These are phyloP conservation scores for Podotricha telesiphe DNA, from an alignment of 2,888 invertebrate species.

Conservation along the genomic window DNA sequence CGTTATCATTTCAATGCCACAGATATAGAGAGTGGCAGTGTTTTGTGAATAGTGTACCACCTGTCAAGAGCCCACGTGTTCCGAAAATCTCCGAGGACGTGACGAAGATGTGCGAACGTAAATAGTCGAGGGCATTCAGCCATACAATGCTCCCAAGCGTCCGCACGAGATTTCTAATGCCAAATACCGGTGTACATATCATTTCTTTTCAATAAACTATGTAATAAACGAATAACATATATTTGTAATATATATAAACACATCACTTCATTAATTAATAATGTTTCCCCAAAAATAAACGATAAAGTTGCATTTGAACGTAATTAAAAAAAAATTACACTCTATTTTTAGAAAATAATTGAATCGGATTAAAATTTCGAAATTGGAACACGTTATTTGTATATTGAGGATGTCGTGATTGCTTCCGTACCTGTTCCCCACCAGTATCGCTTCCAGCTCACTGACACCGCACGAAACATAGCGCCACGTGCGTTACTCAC, in stretches of 20 bases:
- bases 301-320: neutral
- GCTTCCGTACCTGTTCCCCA: constrained; percentile 81
- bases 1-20: constrained; percentile 36
- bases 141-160: constrained; percentile 51
- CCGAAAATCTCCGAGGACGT: constrained; percentile 62
- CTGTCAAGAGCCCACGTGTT: constrained; percentile 71
- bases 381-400: constrained; percentile 54
- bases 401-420: constrained; percentile 71
- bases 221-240: neutral
- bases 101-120: constrained; percentile 63
- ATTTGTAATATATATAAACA: neutral
- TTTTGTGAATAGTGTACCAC: constrained; percentile 50
- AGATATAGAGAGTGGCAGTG: constrained; percentile 22
- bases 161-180: constrained; percentile 40
- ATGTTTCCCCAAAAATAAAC: neutral
- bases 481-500: constrained; percentile 68
- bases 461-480: constrained; percentile 77
- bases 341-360: neutral
- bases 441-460: constrained; percentile 80
- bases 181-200: constrained; percentile 38
- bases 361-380: constrained; percentile 41
- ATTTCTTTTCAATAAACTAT: constrained; percentile 31
- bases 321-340: neutral
- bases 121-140: constrained; percentile 69
- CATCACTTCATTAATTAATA: neutral